Evolutionary conservation across 2,113 vertebrate genomes (phyloP).

Genomic region (Ciconia boyciana): DNA sequence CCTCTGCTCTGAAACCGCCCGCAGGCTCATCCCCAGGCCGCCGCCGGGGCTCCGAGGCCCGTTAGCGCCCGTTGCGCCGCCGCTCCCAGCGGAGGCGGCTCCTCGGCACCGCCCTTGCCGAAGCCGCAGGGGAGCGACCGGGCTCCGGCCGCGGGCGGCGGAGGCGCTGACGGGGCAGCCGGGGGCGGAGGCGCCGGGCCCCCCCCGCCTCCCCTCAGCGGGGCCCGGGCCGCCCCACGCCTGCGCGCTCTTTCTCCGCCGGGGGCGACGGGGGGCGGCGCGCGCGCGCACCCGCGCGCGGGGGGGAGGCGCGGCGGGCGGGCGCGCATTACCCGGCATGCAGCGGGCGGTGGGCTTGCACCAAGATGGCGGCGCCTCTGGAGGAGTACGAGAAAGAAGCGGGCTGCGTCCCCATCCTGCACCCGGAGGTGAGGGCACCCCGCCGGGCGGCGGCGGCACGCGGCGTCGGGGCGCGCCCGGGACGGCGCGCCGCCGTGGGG

Average conservation of each 20-base stretch:
- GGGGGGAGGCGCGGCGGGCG: not conserved
- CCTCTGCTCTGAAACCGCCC: not conserved
- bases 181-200: too few relatives aligned
- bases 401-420: slow-evolving; percentile 93
- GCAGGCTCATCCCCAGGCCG: not conserved
- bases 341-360: slow-evolving; percentile 83
- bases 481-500: not conserved
- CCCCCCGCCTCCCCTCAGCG: not conserved
- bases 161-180: not conserved
- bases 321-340: slow-evolving; percentile 84
- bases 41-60: not conserved
- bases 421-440: slow-evolving; percentile 85
- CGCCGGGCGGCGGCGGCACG: not conserved
- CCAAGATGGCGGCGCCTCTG: slow-evolving; percentile 96
- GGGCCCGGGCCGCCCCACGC: not conserved
- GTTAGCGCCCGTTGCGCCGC: not conserved
- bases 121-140: not conserved
- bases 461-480: not conserved
- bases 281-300: not conserved
- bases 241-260: not conserved
- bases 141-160: not conserved
- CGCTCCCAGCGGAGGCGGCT: not conserved
- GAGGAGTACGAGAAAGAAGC: slow-evolving; percentile 93
- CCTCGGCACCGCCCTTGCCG: not conserved
- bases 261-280: not conserved